Evolutionary conservation across 2,888 invertebrate genomes (phyloP).

Genomic region (Ariolimax columbianus): DNA sequence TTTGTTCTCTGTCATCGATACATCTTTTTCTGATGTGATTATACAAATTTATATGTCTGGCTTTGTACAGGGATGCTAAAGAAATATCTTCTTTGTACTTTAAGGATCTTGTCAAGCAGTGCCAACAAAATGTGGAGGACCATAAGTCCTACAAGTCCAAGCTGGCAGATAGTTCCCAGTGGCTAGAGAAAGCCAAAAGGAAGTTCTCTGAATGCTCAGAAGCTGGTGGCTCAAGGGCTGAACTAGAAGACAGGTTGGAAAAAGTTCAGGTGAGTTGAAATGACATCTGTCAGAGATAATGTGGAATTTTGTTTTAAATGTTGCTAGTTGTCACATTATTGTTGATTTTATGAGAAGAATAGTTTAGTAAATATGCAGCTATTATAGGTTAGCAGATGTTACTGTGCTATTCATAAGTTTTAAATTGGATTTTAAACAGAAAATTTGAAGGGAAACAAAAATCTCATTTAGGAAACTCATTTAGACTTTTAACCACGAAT

Average conservation of each 20-base stretch:
- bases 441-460: no score
- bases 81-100: not conserved
- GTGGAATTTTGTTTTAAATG: not conserved
- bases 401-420: no score
- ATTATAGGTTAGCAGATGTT: no score
- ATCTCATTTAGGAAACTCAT: no score
- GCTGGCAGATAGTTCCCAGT: conserved; percentile 94
- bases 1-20: no score
- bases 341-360: not conserved
- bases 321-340: not conserved
- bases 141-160: conserved; percentile 95
- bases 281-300: no score
- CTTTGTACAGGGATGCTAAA: not conserved
- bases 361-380: no score
- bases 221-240: conserved; percentile 88
- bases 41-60: not conserved
- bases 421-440: no score
- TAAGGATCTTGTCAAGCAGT: conserved; percentile 89
- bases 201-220: conserved; percentile 87
- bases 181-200: conserved; percentile 93
- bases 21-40: no score
- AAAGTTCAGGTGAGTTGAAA: conserved; percentile 70
- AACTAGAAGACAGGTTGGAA: conserved; percentile 90
- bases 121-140: conserved; percentile 94
- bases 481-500: no score